Evolutionary conservation across 1,140 invertebrate genomes (phyloP), one percentile per base, ranked within the genome.

Genomic region (Popillia japonica): DNA sequence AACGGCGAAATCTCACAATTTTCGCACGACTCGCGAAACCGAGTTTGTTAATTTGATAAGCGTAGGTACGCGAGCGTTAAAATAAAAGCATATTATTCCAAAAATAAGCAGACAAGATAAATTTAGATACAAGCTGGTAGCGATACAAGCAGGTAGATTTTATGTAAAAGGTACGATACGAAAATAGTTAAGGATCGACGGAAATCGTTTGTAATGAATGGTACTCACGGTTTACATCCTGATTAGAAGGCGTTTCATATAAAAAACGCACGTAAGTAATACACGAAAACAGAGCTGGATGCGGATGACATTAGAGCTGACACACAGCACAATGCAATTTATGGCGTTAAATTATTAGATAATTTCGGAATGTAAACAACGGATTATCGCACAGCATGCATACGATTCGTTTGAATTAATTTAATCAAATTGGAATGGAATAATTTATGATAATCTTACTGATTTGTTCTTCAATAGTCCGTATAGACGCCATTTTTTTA

Each of bases 401-500:
- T 10, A n/a, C 14, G n/a, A 2, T 10, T 20, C 4, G 34, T 27
- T n/a, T 41, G 6, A 8, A 2, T 40, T 42, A 40, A 34, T 40
- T 22, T 72, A 34, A 27, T 72, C 22, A 40, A 74, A 74, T 41
- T 74, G 17, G 34, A 41, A 17, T 20, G 41, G 0, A 14, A 74
- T 41, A 40, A 74, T 40, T 41, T 20, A 20, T 23, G 41, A 40
- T 74, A 72, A 72, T 74, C 72, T 74, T 74, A 74, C 72, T 41
- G 41, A 41, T 74, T 44, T 40, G 72, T 44, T 44, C 17, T 22
- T 40, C 41, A 14, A 20, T 40, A 20, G n/a, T 74, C 72, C 11
- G n/a, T 74, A 74, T 27, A 27, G 72, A 40, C 34, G 72, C 72
- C 72, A 74, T 74, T 74, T 74, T 68, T 74, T 74, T 44, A 74